A percentile compares a stretch with the other conserved stretches of the same genome.
Evolutionary conservation across 2,888 invertebrate species (phyloP).

Genomic region (Nomada goodeniana): DNA sequence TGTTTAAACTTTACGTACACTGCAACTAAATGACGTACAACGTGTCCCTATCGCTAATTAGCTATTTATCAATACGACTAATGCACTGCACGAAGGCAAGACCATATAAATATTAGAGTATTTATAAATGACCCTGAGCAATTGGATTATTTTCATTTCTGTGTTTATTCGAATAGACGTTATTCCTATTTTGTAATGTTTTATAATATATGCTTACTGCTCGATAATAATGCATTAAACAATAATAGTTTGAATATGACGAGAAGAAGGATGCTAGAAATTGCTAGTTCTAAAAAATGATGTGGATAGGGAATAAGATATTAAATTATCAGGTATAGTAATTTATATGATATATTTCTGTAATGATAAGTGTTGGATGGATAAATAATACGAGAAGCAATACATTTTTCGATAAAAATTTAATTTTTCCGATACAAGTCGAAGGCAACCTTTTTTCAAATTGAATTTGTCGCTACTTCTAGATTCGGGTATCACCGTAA

Average conservation of each 20-base stretch:
- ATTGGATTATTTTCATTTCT: neutral
- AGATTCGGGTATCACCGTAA: conserved; percentile 1
- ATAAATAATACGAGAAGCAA: neutral
- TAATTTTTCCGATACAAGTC: neutral
- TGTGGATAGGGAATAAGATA: neutral
- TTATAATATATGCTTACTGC: neutral
- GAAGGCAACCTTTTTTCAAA: neutral
- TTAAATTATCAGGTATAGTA: neutral
- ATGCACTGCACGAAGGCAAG: neutral
- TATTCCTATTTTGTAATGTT: neutral
- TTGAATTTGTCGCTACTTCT: too few species aligned
- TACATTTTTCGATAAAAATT: neutral
- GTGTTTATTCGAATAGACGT: neutral
- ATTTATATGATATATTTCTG: neutral
- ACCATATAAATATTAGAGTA: neutral
- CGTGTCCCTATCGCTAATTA: neutral
- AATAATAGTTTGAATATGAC: neutral
- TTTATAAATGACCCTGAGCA: neutral
- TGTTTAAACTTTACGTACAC: neutral
- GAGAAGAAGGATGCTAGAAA: neutral
- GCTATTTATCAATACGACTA: conserved; percentile 7
- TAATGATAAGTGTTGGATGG: neutral
- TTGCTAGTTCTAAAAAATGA: neutral
- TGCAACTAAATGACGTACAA: conserved; percentile 9
- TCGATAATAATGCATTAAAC: neutral